Evolutionary conservation across 2,888 invertebrate genomes (phyloP), one percentile per base, ranked within the genome.

Genomic region (Julus scandinavius): DNA sequence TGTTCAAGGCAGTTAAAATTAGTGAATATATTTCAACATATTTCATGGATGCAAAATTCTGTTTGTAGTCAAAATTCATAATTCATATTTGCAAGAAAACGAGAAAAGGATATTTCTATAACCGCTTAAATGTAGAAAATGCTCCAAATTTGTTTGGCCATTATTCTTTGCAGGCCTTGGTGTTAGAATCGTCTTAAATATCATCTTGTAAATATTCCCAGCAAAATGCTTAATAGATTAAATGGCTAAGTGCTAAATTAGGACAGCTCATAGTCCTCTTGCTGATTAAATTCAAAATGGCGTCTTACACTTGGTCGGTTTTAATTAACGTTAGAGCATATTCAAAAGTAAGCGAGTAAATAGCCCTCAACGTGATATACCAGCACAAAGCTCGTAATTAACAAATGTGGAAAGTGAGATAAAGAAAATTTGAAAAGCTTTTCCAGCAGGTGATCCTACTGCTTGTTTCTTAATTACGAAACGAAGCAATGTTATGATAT

Each of bases 381-480:
- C 63, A 20, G 9, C 63, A n/a, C 63, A 17, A 63, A 20, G 5
- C 63, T 63, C 63, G 63, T 63, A 63, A 63, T 63, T 63, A 63
- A 63, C 63, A 63, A 63, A 63, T 63, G 63, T 63, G 63, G 63
- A 63, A 63, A n/a, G 63, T 63, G 63, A 63, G 63, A 63, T 63
- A 20, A 63, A 63, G 63, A 63, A 63, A 20, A 63, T 63, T 20
- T 63, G 63, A 63, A 20, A 63, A 63, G 63, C 63, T 63, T 63
- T 63, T 63, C 63, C 63, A 20, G 63, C 20, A 63, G 63, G 63
- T 20, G 63, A 20, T 63, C 63, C 20, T 63, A 20, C 63, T 20
- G n/a, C 63, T 63, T 63, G 63, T 63, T 63, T 63, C 63, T 20
- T 63, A 63, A 63, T 63, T 63, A 63, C 63, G 63, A 20, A 63